A percentile compares a stretch with the other conserved stretches of the same genome.
Evolutionary conservation across 2,113 vertebrate species (phyloP).

Genomic region (Aldabrachelys gigantea): DNA sequence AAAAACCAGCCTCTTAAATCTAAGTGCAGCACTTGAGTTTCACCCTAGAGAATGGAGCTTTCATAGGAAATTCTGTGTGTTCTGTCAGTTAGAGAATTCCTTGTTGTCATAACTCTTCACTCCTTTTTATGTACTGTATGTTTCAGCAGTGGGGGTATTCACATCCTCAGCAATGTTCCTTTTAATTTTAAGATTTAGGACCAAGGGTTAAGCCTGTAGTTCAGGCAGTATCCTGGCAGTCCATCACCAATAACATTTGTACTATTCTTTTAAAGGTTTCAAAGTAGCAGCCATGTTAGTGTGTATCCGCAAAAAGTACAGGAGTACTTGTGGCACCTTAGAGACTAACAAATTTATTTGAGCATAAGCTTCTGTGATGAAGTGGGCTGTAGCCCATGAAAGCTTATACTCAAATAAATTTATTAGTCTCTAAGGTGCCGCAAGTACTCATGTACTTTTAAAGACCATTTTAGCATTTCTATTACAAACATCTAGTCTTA

Average conservation of each 20-base stretch:
- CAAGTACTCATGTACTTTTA: neutral
- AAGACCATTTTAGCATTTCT: slow-evolving; percentile 24
- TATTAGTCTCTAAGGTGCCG: no score
- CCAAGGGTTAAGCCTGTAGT: neutral
- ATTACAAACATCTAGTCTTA: slow-evolving; percentile 10
- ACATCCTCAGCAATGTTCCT: neutral
- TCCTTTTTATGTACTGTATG: neutral
- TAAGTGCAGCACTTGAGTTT: slow-evolving; percentile 36
- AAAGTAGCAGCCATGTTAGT: no score
- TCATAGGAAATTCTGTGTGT: neutral
- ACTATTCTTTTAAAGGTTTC: neutral
- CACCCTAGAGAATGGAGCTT: neutral
- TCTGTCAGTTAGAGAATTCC: neutral
- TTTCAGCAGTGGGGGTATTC: neutral
- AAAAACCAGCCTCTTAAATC: neutral
- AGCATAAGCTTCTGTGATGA: no score
- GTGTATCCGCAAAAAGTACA: no score
- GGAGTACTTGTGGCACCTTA: no score
- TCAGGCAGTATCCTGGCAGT: slow-evolving; percentile 16
- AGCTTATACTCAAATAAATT: no score
- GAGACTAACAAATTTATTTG: no score
- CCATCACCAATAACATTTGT: slow-evolving; percentile 32
- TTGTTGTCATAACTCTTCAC: neutral
- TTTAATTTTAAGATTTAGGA: neutral
- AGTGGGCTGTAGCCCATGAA: no score